These are phyloP conservation scores for Temnothorax longispinosus DNA, from an alignment of 1,140 invertebrate genomes.

Conservation along the genomic window DNA sequence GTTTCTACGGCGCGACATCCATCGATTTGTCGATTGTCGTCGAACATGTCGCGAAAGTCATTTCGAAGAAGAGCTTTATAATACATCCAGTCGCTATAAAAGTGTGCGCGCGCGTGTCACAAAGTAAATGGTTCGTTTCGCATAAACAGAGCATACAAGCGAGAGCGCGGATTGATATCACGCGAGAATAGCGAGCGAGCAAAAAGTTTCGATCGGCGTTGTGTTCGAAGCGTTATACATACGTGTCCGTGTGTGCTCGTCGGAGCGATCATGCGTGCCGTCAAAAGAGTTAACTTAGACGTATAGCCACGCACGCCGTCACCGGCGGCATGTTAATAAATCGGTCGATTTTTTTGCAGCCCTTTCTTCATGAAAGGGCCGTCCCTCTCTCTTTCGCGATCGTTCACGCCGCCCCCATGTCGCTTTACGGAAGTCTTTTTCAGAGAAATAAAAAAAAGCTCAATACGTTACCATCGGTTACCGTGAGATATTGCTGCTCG, in stretches of 20 bases:
- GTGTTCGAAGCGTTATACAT: slow-evolving; percentile 3
- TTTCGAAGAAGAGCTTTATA: background rate
- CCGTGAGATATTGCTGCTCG: slow-evolving; percentile 41
- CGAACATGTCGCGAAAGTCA: slow-evolving; percentile 16
- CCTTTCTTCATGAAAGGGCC: slow-evolving; percentile 38
- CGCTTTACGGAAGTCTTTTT: slow-evolving; percentile 58
- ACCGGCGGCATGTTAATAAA: slow-evolving; percentile 55
- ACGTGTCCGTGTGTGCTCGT: slow-evolving; percentile 32
- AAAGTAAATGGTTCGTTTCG: slow-evolving; percentile 55
- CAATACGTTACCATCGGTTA: slow-evolving; percentile 56
- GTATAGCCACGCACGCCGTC: slow-evolving; percentile 52
- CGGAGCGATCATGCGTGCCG: slow-evolving; percentile 53
- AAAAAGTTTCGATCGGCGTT: slow-evolving; percentile 54
- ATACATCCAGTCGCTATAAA: slow-evolving; percentile 28
- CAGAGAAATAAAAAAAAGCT: slow-evolving; percentile 60
- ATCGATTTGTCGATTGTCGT: slow-evolving; percentile 15
- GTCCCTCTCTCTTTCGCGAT: background rate
- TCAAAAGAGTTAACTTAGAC: slow-evolving; percentile 62
- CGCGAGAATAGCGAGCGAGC: slow-evolving; percentile 54
- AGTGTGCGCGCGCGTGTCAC: background rate
- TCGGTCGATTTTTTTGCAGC: slow-evolving; percentile 55
- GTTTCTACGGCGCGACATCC: background rate
- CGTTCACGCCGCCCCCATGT: slow-evolving; percentile 1
- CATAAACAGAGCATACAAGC: slow-evolving; percentile 17
- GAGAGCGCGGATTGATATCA: slow-evolving; percentile 51